phyloP scores from a whole-genome alignment of 2,797 vertebrate species.

The Apodemus agrarius region DNA sequence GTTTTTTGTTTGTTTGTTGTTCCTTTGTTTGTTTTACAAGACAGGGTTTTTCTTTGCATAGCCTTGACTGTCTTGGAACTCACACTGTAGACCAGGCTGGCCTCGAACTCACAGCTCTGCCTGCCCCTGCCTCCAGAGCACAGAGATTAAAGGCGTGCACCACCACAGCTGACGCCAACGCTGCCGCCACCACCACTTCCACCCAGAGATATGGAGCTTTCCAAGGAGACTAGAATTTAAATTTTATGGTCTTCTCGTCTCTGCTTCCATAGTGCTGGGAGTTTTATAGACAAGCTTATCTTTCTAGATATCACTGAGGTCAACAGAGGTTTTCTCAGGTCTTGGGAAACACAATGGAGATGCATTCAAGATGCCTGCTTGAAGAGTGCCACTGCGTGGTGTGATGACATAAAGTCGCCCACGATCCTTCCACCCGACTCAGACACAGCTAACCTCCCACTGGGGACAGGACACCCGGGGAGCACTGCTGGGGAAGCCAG shows the following conservation, averaged over 20 bases:
- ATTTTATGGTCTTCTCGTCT: neutral
- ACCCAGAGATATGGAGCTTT: neutral
- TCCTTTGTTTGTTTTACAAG: neutral
- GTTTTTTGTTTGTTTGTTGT: neutral
- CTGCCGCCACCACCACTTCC: neutral
- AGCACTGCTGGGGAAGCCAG: neutral
- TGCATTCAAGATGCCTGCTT: neutral
- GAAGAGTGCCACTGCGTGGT: neutral
- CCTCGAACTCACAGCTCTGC: neutral
- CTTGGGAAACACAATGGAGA: neutral
- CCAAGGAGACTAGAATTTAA: neutral
- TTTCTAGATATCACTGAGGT: neutral
- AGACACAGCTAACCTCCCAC: neutral
- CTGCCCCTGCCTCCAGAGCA: neutral
- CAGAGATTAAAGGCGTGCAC: neutral
- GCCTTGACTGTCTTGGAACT: neutral
- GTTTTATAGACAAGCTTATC: neutral
- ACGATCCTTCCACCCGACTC: neutral
- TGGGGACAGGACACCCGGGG: neutral
- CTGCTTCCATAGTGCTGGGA: neutral
- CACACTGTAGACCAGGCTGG: neutral
- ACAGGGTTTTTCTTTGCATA: neutral
- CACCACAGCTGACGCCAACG: neutral
- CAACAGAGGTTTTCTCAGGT: neutral
- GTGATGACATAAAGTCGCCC: neutral